Evolutionary conservation across 1,140 invertebrate genomes (phyloP), one percentile per base, ranked within the genome.

Genomic region (Forficula auricularia): DNA sequence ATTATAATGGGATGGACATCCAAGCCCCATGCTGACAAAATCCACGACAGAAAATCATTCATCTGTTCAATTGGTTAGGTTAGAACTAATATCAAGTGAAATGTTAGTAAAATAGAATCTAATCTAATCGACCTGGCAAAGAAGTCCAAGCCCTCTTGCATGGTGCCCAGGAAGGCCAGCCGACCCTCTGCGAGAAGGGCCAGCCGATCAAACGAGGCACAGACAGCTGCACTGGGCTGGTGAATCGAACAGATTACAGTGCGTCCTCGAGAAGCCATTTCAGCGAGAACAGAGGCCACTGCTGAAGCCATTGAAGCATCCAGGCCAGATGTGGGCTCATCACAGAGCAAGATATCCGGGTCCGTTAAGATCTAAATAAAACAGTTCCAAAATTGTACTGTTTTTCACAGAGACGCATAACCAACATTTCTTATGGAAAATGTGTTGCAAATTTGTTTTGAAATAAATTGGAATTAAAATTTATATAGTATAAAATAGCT

Each of bases 161-260:
- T 70, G 3, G 77, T 77, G 13, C 94, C 92, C 43, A 94, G 68
- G 59, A 86, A 97, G 0, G 86, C 90, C 0, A 89, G 78, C 47
- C 85, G 65, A 1, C 92, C 94, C 57, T 96, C 88, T 0, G 90
- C 83, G 75, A 97, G 79, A 10, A 95, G 66, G 1, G 92, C 63
- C 27, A 95, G 66, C 54, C 81, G 84, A 57, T 95, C 85, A 59
- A 98, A 97, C 63, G 96, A 72, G 12, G 79, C 76, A 55, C 85
- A 97, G 0, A 96, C 62, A 58, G 96, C 89, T 0, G 88, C 92
- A 0, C 85, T 90, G 0, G 94, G 94, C 58, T 98, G 92, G 62
- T 97, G 92, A 46, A 98, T 90, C 2, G 91, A 97, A 53, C 81
- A 82, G 16, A 98, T 65, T 31, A 98, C 80, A 0, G 91, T 96